Base-by-base conservation (phyloP, 2,888 invertebrate species). In the Bellardia pandia region DNA sequence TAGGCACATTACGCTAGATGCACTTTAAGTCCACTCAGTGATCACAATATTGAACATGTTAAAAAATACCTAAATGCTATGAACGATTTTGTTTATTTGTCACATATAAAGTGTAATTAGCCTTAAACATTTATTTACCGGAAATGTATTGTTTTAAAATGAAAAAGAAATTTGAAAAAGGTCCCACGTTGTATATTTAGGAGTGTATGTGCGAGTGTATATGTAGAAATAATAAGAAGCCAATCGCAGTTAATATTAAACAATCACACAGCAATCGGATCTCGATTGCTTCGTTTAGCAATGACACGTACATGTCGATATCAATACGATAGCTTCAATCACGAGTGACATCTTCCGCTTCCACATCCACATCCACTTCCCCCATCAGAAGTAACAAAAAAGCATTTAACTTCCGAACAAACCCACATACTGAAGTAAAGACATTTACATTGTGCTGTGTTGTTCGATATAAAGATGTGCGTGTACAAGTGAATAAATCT, bases 271-370 rank as follows among this genome's bases (percentile, higher is more conserved):
- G 71, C 53, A 85, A 74, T 74, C 78, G 56, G 68, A 80, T 85
- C 82, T 82, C 82, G 85, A 78, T 85, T 81, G 80, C 72, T 88
- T 88, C 76, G 69, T 85, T 88, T 90, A 89, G 89, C 90, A 90
- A 90, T 91, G 91, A 91, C 91, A 91, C 90, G 90, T 91, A 86
- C 74, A 74, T 71, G 71, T 88, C 76, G 76, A 76, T 88, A 85
- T 87, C 85, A 82, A 81, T 78, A 37, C 85, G 85, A 88, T 86
- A 88, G 84, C 91, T 90, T 90, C 90, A 91, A 91, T 92, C 90
- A 91, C 89, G 90, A 91, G 91, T 91, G 91, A 91, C 91, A 90
- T 91, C 91, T 91, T 92, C 92, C 91, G 90, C 88, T 92, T 90
- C 90, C 86, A 87, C 88, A 88, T 86, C 86, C 86, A 87, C 88